phyloP scores from a whole-genome alignment of 2,797 vertebrate species.

The Enoplosus armatus region DNA sequence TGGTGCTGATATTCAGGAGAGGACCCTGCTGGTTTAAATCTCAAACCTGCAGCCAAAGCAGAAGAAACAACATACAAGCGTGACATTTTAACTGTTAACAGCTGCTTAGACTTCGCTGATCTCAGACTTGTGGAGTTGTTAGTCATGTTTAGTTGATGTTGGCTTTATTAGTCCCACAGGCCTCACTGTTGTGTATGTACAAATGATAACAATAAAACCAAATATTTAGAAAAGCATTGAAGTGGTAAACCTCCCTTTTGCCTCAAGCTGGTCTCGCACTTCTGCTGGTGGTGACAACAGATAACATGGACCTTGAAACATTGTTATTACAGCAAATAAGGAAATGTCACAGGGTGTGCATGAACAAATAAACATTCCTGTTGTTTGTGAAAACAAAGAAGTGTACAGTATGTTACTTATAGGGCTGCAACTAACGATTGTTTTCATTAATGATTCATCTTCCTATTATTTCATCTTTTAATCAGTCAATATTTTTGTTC shows the following conservation, averaged over 20 bases:
- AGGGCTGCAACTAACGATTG: too few species aligned
- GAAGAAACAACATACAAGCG: neutral
- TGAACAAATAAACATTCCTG: neutral
- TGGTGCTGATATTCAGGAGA: constrained; percentile 27
- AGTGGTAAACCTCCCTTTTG: neutral
- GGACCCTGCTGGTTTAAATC: neutral
- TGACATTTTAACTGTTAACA: neutral
- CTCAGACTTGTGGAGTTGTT: neutral
- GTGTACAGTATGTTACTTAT: neutral
- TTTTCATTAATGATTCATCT: too few species aligned
- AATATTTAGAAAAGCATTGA: neutral
- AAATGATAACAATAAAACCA: neutral
- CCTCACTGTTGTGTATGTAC: neutral
- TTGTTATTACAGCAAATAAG: neutral
- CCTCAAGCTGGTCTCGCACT: neutral
- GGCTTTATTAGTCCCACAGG: neutral
- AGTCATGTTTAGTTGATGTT: neutral
- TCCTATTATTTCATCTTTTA: too few species aligned
- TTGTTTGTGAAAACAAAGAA: neutral
- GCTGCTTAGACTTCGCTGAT: neutral
- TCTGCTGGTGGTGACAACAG: neutral
- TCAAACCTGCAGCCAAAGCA: constrained; percentile 3
- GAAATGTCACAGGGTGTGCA: neutral
- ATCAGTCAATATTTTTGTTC: too few species aligned
- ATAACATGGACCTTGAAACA: neutral